phyloP scores from a whole-genome alignment of 1,140 invertebrate species.

The Calycopis cecrops region DNA sequence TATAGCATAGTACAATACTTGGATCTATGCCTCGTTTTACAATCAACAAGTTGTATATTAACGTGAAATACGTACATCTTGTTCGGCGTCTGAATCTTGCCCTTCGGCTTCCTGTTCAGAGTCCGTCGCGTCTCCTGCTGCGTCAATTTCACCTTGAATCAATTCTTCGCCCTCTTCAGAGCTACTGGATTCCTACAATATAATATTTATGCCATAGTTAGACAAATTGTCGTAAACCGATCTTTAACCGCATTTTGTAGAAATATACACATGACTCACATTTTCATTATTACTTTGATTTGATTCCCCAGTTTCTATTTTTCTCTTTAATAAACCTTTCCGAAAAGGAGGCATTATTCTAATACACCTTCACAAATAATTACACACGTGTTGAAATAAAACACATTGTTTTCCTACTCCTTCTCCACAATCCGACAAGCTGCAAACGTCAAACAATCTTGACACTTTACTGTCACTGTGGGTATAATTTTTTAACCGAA shows the following conservation, averaged over 20 bases:
- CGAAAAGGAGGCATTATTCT: constrained; percentile 59
- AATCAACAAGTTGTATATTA: not conserved
- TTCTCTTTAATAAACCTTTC: constrained; percentile 54
- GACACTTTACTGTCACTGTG: no score
- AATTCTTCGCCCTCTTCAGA: constrained; percentile 37
- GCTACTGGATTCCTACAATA: constrained; percentile 26
- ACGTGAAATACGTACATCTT: constrained; percentile 39
- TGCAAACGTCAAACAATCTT: not conserved
- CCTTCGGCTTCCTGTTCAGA: constrained; percentile 43
- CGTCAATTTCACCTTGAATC: constrained; percentile 38
- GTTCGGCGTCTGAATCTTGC: constrained; percentile 44
- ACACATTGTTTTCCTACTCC: constrained; percentile 1
- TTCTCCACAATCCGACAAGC: constrained; percentile 2
- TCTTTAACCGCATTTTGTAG: no score
- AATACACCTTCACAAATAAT: constrained; percentile 4
- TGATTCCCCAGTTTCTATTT: constrained; percentile 30
- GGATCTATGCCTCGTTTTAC: no score
- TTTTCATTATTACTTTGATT: constrained; percentile 15
- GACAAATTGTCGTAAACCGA: no score
- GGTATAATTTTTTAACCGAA: no score
- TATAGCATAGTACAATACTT: no score
- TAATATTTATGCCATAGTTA: no score
- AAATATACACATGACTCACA: constrained; percentile 22
- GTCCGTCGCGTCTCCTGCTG: constrained; percentile 43
- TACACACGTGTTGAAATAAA: constrained; percentile 4